Evolutionary conservation across 2,113 vertebrate genomes (phyloP).

Genomic region (Bujurquina vittata): DNA sequence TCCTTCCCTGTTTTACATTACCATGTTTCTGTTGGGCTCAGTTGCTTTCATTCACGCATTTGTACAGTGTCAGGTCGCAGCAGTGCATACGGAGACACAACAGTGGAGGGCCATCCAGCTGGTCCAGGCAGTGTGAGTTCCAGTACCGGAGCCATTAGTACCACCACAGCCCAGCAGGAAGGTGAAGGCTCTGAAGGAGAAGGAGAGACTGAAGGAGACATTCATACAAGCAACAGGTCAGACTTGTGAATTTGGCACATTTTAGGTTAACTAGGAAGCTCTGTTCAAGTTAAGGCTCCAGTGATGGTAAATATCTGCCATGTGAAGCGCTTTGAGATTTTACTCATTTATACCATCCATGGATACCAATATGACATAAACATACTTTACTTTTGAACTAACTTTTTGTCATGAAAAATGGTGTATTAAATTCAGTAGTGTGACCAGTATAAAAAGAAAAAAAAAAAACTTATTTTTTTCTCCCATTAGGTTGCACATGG

Average conservation of each 20-base stretch:
- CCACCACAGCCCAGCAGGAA: conserved; percentile 95
- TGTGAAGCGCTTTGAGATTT: not conserved
- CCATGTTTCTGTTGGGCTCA: not conserved
- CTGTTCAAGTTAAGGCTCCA: not conserved
- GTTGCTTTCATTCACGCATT: not conserved
- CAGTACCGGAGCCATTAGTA: conserved; percentile 97
- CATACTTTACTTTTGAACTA: not conserved
- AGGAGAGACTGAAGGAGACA: conserved; percentile 91
- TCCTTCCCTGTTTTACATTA: not conserved
- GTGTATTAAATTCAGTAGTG: not conserved
- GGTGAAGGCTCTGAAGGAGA: conserved; percentile 95
- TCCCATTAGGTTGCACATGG: conserved; percentile 91
- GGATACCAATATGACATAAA: not conserved
- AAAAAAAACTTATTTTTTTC: not conserved
- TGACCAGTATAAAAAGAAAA: not conserved
- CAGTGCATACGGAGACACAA: conserved; percentile 94
- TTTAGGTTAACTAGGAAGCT: not conserved
- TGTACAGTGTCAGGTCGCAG: conserved; percentile 93
- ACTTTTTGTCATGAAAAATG: not conserved
- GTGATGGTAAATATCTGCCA: not conserved
- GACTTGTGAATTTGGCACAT: not conserved
- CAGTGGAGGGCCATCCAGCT: conserved; percentile 90
- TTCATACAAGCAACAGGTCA: conserved; percentile 95
- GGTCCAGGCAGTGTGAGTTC: conserved; percentile 97
- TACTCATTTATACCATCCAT: not conserved